These are phyloP conservation scores for Hypotaenidia philippensis DNA, from an alignment of 2,797 vertebrate species.

Conservation along the genomic window DNA sequence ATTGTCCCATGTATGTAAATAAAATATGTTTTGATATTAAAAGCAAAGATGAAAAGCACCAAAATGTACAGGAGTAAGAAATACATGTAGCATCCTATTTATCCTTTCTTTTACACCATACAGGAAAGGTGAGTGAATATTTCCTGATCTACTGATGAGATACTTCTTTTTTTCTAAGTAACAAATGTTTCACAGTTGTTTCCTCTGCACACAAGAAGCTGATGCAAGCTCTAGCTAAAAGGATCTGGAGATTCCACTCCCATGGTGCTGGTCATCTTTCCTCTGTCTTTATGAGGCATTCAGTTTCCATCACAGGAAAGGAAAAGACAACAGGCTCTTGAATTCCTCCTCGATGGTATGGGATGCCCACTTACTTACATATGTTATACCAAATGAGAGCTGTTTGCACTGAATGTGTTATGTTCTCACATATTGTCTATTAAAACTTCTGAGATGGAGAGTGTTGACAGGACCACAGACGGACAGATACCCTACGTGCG, in stretches of 20 bases:
- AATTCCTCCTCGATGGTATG: not conserved
- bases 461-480: not conserved
- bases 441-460: not conserved
- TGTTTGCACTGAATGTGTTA: not conserved
- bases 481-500: not conserved
- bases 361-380: not conserved
- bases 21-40: not conserved
- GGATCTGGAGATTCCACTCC: not conserved
- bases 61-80: not conserved
- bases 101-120: not conserved
- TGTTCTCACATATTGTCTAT: fast-evolving
- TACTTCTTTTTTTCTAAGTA: not conserved
- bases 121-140: not conserved
- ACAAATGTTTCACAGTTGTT: not conserved
- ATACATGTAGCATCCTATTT: not conserved
- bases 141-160: not conserved
- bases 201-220: not conserved
- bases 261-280: not conserved
- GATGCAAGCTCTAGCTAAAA: not conserved
- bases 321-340: not conserved
- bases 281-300: not conserved
- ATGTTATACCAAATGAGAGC: not conserved
- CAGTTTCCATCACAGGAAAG: not conserved
- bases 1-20: not conserved
- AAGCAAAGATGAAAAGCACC: not conserved